Percentiles rank a stretch among this genome's conserved stretches.
phyloP scores from a whole-genome alignment of 2,888 invertebrate genomes.

The Limnephilus marmoratus region DNA sequence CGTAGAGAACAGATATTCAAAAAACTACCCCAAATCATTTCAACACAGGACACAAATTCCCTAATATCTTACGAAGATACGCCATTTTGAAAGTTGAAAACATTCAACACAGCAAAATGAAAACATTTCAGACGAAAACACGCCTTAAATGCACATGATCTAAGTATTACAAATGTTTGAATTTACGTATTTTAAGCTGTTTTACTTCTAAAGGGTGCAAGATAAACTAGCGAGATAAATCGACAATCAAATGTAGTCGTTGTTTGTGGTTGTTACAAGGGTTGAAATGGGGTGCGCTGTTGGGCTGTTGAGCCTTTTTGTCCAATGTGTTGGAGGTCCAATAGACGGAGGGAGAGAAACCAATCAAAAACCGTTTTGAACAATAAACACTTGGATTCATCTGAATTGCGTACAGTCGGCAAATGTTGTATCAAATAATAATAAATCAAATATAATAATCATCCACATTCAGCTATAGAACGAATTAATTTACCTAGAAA shows the following conservation, averaged over 20 bases:
- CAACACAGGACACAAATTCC: not conserved
- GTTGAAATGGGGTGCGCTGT: conserved; percentile 46
- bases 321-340: conserved; percentile 43
- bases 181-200: not conserved
- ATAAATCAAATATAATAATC: too few relatives aligned
- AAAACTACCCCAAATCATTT: not conserved
- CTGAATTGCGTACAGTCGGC: conserved; percentile 56
- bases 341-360: conserved; percentile 57
- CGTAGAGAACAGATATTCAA: not conserved
- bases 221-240: conserved; percentile 40
- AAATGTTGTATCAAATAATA: conserved; percentile 7
- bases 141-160: not conserved
- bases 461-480: too few relatives aligned
- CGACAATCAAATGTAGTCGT: conserved; percentile 21
- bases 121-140: not conserved
- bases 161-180: not conserved
- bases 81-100: conserved; percentile 22
- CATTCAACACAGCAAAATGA: not conserved
- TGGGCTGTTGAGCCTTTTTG: not conserved
- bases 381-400: conserved; percentile 61
- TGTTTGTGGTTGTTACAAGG: conserved; percentile 24
- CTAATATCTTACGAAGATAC: conserved; percentile 17
- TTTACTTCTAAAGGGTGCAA: too few relatives aligned
- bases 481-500: too few relatives aligned
- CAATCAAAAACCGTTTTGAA: conserved; percentile 66